phyloP scores from a whole-genome alignment of 2,888 invertebrate species.

The Minunthozetes semirufus region DNA sequence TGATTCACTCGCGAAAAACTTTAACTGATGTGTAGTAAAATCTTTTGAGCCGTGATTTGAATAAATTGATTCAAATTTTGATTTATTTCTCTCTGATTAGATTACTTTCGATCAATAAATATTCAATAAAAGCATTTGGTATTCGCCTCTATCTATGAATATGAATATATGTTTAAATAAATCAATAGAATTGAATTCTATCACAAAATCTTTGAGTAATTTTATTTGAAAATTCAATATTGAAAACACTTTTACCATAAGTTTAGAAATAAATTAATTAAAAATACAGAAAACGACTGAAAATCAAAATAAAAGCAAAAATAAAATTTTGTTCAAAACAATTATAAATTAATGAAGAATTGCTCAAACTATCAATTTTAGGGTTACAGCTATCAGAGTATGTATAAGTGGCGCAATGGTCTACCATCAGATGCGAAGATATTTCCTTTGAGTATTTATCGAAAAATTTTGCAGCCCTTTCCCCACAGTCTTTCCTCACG shows the following conservation, averaged over 20 bases:
- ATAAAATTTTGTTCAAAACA: background rate
- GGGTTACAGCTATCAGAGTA: conserved; percentile 26
- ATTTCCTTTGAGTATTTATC: conserved; percentile 27
- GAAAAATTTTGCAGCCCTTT: conserved; percentile 21
- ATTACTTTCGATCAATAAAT: conserved; percentile 20
- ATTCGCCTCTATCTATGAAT: background rate
- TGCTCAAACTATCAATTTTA: conserved; percentile 10
- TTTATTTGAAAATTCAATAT: background rate
- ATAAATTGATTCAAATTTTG: background rate
- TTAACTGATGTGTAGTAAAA: too few relatives aligned
- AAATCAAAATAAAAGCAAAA: background rate
- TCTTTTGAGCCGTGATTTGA: conserved; percentile 11
- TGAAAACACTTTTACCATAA: background rate
- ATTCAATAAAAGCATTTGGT: background rate
- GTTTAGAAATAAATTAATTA: background rate
- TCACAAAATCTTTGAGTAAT: background rate
- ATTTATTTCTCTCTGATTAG: background rate
- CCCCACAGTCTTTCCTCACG: conserved; percentile 29
- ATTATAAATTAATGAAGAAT: background rate
- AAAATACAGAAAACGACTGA: background rate
- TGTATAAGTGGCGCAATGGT: conserved; percentile 31
- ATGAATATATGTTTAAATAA: background rate
- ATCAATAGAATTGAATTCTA: background rate
- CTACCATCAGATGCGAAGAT: conserved; percentile 24
- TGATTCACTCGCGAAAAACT: too few relatives aligned